Evolutionary conservation across 1,140 invertebrate species (phyloP).

Genomic region (Drosophila takahashii): DNA sequence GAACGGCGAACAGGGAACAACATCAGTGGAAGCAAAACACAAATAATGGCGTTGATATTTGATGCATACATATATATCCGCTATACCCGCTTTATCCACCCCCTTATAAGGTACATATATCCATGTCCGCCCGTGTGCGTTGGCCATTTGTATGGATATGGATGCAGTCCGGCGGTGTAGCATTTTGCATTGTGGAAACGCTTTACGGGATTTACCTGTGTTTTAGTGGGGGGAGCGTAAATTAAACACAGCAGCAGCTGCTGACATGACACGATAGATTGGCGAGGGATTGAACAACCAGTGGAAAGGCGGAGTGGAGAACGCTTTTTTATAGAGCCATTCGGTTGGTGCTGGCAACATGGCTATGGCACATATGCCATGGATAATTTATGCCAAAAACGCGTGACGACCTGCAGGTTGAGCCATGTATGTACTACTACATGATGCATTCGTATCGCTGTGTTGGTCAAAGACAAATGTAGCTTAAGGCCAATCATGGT

Average conservation of each 20-base stretch:
- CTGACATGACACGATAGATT: slow-evolving; percentile 72
- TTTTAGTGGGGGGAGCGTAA: slow-evolving; percentile 56
- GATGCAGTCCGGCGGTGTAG: slow-evolving; percentile 50
- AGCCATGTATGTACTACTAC: slow-evolving; percentile 13
- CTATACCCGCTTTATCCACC: background rate
- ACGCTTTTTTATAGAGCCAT: slow-evolving; percentile 56
- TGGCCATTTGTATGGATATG: slow-evolving; percentile 67
- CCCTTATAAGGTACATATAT: slow-evolving; percentile 11
- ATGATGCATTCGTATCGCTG: slow-evolving; percentile 8
- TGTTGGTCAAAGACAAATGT: slow-evolving; percentile 48
- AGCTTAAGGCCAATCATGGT: slow-evolving; percentile 34
- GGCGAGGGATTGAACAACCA: slow-evolving; percentile 25
- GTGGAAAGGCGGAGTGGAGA: slow-evolving; percentile 4
- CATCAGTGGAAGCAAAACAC: slow-evolving; percentile 47
- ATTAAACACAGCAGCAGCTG: slow-evolving; percentile 76
- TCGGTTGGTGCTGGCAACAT: slow-evolving; percentile 13
- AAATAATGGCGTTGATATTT: slow-evolving; percentile 77
- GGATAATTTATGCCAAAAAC: slow-evolving; percentile 76
- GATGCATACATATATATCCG: slow-evolving; percentile 50
- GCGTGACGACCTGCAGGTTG: slow-evolving; percentile 53
- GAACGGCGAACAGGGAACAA: slow-evolving; percentile 2
- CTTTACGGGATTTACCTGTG: slow-evolving; percentile 76
- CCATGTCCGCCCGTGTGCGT: slow-evolving; percentile 17
- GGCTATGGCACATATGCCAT: slow-evolving; percentile 54
- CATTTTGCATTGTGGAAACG: slow-evolving; percentile 53